phyloP scores from a whole-genome alignment of 2,888 invertebrate species.

The Diaprepes abbreviatus region DNA sequence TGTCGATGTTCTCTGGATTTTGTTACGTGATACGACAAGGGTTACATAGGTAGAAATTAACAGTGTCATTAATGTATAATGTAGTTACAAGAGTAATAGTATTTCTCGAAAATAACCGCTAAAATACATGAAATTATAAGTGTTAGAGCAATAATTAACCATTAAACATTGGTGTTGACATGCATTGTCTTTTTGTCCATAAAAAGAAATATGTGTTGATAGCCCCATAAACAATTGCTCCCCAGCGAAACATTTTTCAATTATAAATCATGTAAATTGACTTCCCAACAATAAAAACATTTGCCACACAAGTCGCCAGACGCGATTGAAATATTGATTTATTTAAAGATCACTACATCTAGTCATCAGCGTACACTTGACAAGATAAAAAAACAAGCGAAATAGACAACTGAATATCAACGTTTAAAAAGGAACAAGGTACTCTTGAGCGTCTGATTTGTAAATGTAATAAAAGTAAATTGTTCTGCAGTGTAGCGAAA shows the following conservation, averaged over 20 bases:
- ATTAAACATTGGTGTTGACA: not conserved
- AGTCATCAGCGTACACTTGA: constrained; percentile 19
- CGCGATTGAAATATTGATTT: constrained; percentile 39
- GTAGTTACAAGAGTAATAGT: too few species aligned
- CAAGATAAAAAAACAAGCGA: constrained; percentile 19
- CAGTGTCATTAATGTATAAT: too few species aligned
- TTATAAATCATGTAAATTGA: constrained; percentile 30
- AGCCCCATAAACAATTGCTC: constrained; percentile 3
- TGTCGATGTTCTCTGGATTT: too few species aligned
- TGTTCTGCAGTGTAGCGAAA: not conserved
- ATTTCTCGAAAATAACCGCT: not conserved
- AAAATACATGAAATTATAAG: not conserved
- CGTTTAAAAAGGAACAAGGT: not conserved
- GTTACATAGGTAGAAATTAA: too few species aligned
- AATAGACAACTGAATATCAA: constrained; percentile 3
- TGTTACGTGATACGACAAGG: too few species aligned
- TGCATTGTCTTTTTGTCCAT: not conserved
- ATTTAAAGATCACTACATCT: constrained; percentile 20
- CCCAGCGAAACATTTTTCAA: not conserved
- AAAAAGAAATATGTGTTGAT: constrained; percentile 4
- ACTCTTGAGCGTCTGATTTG: not conserved
- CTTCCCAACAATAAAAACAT: constrained; percentile 23
- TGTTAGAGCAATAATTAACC: not conserved
- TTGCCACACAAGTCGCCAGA: constrained; percentile 32
- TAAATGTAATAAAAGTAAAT: not conserved